Percentiles rank a stretch among this genome's conserved stretches.
These are phyloP conservation scores for Macrophya alboannulata DNA, from an alignment of 2,888 invertebrate species.

Conservation along the genomic window DNA sequence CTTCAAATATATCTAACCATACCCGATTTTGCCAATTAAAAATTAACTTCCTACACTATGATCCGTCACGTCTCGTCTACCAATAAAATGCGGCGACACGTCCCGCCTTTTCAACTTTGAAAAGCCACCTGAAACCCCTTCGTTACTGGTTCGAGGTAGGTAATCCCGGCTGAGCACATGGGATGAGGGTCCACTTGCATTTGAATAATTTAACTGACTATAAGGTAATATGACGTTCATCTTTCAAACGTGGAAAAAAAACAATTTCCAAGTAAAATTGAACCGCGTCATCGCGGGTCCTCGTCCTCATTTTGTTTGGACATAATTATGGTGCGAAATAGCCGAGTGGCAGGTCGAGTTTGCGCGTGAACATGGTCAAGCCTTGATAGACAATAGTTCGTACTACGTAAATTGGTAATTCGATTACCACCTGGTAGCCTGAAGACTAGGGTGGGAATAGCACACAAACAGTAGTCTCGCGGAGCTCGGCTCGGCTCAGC, in stretches of 20 bases:
- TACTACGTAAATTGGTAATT: slow-evolving; percentile 48
- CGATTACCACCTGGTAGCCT: slow-evolving; percentile 47
- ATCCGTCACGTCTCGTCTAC: background rate
- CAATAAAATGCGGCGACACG: slow-evolving; percentile 26
- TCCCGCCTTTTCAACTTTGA: slow-evolving; percentile 10
- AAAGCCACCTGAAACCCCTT: slow-evolving; percentile 14
- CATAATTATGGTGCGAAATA: background rate
- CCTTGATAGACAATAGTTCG: slow-evolving; percentile 15
- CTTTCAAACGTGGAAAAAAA: background rate
- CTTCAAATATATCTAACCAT: background rate
- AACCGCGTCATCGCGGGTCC: background rate
- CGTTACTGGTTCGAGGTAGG: background rate
- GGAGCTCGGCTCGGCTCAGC: slow-evolving; percentile 12
- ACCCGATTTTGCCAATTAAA: slow-evolving; percentile 1
- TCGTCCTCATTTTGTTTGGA: background rate
- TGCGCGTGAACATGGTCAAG: slow-evolving; percentile 35
- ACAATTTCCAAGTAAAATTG: background rate
- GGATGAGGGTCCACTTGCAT: background rate
- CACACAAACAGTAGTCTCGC: slow-evolving; percentile 29
- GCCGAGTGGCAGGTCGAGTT: background rate
- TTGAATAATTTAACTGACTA: background rate
- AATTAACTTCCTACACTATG: background rate
- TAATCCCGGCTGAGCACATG: background rate
- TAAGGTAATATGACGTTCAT: background rate
- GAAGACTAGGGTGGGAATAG: slow-evolving; percentile 32